Conservation (phyloP, 2,113 vertebrate species). For the Sapajus apella region DNA sequence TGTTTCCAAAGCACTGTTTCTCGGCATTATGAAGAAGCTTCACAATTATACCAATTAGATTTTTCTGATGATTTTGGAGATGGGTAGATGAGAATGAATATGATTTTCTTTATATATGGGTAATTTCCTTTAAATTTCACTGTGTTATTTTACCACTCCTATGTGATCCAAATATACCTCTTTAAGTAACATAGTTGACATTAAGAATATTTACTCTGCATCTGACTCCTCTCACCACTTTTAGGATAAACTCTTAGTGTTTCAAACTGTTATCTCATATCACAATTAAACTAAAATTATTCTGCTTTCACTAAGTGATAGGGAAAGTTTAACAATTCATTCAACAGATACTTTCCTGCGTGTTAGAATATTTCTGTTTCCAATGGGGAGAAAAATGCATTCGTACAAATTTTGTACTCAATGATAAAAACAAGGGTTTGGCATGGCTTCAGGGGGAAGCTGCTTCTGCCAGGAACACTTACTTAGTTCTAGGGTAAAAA, state of each 20-base stretch:
- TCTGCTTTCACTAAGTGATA: not conserved
- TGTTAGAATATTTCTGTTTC: not conserved
- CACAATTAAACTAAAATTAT: not conserved
- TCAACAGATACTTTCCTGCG: not conserved
- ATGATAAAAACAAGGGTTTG: not conserved
- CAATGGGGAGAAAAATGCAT: not conserved
- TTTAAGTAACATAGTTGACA: not conserved
- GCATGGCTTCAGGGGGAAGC: not conserved
- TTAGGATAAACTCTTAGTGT: not conserved
- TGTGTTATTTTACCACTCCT: not conserved
- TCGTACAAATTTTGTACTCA: not conserved
- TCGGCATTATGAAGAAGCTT: not conserved
- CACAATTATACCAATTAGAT: not conserved
- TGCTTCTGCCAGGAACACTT: not conserved
- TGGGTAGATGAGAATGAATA: not conserved
- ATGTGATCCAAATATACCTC: not conserved
- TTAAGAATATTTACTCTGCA: not conserved
- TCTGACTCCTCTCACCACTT: not conserved
- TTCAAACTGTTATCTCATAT: not conserved
- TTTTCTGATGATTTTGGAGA: not conserved
- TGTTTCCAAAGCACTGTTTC: not conserved
- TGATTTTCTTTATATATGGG: not conserved
- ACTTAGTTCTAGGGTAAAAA: not conserved
- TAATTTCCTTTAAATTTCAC: not conserved
- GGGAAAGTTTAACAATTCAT: constrained; percentile 1